phyloP scores from a whole-genome alignment of 2,888 invertebrate genomes.

The Hydriomena furcata region DNA sequence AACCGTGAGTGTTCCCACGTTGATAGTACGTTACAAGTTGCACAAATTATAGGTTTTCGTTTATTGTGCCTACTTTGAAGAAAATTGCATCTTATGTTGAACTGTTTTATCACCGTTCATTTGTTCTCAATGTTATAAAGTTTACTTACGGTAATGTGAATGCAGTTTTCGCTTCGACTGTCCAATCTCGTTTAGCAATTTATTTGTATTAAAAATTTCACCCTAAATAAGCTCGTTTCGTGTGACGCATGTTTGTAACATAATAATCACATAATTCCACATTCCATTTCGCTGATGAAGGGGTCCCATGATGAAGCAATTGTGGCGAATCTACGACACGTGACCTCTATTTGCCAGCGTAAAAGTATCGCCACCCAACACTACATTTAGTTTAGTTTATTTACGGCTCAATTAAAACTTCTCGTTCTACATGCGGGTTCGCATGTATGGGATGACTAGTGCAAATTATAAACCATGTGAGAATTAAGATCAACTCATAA shows the following conservation, averaged over 20 bases:
- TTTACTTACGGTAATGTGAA: not conserved
- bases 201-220: slow-evolving; percentile 19
- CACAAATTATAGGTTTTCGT: slow-evolving; percentile 41
- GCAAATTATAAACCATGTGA: slow-evolving; percentile 34
- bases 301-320: slow-evolving; percentile 64
- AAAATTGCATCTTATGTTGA: slow-evolving; percentile 29
- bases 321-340: slow-evolving; percentile 74
- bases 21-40: slow-evolving; percentile 51
- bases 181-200: slow-evolving; percentile 16
- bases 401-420: slow-evolving; percentile 75
- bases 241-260: slow-evolving; percentile 58
- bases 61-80: slow-evolving; percentile 48
- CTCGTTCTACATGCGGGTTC: slow-evolving; percentile 71
- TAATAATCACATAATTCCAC: slow-evolving; percentile 75
- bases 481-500: slow-evolving; percentile 22
- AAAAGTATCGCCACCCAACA: slow-evolving; percentile 67
- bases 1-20: slow-evolving; percentile 50
- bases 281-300: slow-evolving; percentile 59
- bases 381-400: slow-evolving; percentile 66
- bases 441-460: slow-evolving; percentile 31
- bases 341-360: slow-evolving; percentile 76
- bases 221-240: slow-evolving; percentile 44
- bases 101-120: slow-evolving; percentile 9
- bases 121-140: slow-evolving; percentile 10
- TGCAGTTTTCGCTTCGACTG: slow-evolving; percentile 3